Evolutionary conservation across 2,113 vertebrate species (phyloP).

Genomic region (Leptocoma aspasia): DNA sequence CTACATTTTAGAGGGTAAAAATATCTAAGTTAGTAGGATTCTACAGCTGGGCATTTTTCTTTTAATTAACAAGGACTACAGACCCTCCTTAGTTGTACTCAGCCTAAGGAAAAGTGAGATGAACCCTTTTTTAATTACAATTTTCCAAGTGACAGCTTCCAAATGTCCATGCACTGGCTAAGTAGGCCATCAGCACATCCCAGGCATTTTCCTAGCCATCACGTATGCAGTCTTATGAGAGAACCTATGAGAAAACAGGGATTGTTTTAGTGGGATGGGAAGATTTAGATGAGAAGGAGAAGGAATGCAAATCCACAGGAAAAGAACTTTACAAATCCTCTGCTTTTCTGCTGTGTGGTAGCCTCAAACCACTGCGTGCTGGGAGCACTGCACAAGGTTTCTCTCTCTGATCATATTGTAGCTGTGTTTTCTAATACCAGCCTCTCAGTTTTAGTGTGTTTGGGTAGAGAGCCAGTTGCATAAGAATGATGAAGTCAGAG

Average conservation of each 20-base stretch:
- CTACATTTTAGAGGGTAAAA: neutral
- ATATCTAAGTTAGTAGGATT: neutral
- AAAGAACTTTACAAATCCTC: neutral
- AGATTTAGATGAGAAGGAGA: neutral
- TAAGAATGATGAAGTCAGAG: neutral
- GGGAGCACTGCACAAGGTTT: neutral
- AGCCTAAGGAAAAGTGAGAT: neutral
- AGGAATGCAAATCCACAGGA: neutral
- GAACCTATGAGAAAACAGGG: neutral
- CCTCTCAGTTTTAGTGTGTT: neutral
- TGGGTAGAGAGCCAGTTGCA: neutral
- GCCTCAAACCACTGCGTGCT: fast-evolving
- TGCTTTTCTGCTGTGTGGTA: neutral
- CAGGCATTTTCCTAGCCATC: neutral
- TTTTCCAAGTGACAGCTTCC: neutral
- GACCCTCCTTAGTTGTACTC: neutral
- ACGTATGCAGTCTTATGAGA: neutral
- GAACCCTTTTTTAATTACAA: neutral
- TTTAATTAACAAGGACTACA: neutral
- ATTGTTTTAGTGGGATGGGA: neutral
- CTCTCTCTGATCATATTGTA: neutral
- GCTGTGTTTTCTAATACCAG: neutral
- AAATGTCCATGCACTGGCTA: neutral
- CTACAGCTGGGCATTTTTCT: neutral
- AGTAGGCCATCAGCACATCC: neutral